These are phyloP conservation scores for Cephalopterus ornatus DNA, from an alignment of 2,113 vertebrate genomes.

Conservation along the genomic window DNA sequence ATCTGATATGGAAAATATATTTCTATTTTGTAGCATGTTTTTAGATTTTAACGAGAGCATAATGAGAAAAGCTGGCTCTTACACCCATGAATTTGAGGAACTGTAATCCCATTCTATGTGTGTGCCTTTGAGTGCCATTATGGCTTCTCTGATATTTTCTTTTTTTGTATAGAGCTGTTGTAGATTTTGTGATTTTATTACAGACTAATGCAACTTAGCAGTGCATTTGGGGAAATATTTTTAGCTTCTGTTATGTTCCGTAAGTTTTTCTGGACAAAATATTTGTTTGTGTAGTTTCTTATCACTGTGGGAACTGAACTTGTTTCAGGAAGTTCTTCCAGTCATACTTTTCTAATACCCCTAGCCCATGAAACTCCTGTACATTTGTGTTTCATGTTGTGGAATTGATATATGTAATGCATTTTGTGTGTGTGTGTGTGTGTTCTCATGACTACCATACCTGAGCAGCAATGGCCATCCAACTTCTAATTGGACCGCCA, in stretches of 20 bases:
- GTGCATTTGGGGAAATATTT: background rate
- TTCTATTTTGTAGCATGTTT: background rate
- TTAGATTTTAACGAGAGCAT: background rate
- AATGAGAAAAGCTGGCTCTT: background rate
- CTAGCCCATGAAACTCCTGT: slow-evolving; percentile 34
- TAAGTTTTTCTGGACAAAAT: background rate
- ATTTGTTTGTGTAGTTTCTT: background rate
- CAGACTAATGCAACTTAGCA: background rate
- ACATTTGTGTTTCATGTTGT: slow-evolving; percentile 49
- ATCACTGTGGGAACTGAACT: background rate
- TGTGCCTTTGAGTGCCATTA: background rate
- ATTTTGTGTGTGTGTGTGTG: background rate
- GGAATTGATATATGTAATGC: slow-evolving; percentile 16
- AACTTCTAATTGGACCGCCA: background rate
- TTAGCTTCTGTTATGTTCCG: background rate
- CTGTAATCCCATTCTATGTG: background rate
- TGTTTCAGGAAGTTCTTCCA: background rate
- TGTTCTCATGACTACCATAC: background rate
- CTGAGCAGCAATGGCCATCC: background rate
- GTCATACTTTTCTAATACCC: background rate
- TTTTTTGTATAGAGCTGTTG: background rate
- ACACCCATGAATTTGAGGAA: background rate
- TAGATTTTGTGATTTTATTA: background rate
- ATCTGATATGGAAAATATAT: background rate
- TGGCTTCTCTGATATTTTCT: background rate